Evolutionary conservation across 2,113 vertebrate genomes (phyloP), one percentile per base, ranked within the genome.

Genomic region (Heterotis niloticus): DNA sequence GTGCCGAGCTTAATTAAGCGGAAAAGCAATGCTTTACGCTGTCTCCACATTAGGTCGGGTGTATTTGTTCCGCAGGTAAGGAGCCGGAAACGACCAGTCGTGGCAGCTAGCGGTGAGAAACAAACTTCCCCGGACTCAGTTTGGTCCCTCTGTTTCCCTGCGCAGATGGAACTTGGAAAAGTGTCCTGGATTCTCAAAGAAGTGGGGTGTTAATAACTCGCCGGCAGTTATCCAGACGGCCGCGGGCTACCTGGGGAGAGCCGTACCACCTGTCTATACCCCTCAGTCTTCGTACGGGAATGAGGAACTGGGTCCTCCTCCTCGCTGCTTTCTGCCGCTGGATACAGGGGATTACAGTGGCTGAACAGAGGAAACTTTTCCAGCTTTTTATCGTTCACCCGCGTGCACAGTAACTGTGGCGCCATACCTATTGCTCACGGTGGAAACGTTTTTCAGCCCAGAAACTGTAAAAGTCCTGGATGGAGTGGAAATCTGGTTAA

Each of bases 321-420:
- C 34, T 44, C 34, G 7, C 34, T 44, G 7, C 34, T 77, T 76
- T 74, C 29, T 82, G 72, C 79, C 79, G 80, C 78, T 80, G 80
- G 82, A 82, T 84, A 78, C 64, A 74, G 81, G 79, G 83, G 82
- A 85, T 83, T 79, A 85, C 81, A 75, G 74, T 75, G 81, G 67
- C 78, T 79, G 64, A 74, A 52, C 68, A 17, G 34, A 24, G 75
- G 60, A 79, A 64, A 65, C 74, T 69, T 66, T 56, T 81, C 20
- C 52, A 66, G 59, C 74, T 60, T 64, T 29, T 64, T 20, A 28
- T 28, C 12, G 24, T 20, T 60, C 5, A 44, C 44, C 20, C 4
- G 28, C 29, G 16, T 28, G 54, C 14, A 13, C 52, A 4, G 51
- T 13, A 56, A 13, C 10, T 17, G 23, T 62, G 59, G 59, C 18